Evolutionary conservation across 2,113 vertebrate genomes (phyloP).

Genomic region (Strix uralensis): DNA sequence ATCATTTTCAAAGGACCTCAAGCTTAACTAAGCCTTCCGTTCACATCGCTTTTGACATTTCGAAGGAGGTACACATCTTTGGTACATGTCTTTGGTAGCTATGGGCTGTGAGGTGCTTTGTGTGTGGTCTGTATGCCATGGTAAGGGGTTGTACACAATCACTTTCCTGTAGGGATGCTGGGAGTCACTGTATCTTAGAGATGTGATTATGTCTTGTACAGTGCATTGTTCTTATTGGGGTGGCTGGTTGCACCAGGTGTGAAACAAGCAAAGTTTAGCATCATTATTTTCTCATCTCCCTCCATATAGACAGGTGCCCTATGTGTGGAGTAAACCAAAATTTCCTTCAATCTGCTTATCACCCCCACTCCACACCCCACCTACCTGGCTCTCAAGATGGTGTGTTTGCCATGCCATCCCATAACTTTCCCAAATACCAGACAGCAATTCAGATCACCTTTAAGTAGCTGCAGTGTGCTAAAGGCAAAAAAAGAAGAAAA

Average conservation of each 20-base stretch:
- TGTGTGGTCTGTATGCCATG: fast-evolving
- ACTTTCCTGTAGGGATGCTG: neutral
- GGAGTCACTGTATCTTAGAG: neutral
- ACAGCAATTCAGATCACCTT: neutral
- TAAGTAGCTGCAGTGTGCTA: neutral
- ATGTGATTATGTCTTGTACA: neutral
- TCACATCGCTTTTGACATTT: neutral
- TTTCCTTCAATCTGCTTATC: neutral
- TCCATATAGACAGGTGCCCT: neutral
- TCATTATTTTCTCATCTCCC: neutral
- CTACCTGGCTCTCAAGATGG: neutral
- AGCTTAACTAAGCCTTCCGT: neutral
- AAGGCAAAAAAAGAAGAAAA: neutral
- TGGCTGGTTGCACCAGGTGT: neutral
- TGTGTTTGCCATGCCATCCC: neutral
- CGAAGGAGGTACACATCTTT: neutral
- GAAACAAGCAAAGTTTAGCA: neutral
- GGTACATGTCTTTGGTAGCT: neutral
- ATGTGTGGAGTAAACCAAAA: neutral
- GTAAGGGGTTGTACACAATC: neutral
- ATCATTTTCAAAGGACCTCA: neutral
- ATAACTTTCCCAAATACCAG: neutral
- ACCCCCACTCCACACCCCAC: neutral
- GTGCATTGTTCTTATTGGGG: neutral
- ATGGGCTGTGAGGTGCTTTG: neutral